phyloP scores from a whole-genome alignment of 1,140 invertebrate species.

The Thalassaphorura encarpata region DNA sequence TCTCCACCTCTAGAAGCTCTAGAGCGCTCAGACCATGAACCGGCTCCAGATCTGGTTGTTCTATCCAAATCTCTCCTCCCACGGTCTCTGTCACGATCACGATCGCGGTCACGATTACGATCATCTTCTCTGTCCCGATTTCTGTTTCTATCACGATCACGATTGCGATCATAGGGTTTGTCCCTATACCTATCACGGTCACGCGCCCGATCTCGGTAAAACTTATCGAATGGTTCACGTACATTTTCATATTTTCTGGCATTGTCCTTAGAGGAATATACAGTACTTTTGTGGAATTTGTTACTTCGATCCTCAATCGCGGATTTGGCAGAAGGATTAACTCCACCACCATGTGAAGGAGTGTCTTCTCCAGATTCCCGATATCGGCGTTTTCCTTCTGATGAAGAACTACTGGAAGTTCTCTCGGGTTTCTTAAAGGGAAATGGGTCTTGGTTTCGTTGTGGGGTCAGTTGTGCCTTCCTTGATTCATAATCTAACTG shows the following conservation, averaged over 20 bases:
- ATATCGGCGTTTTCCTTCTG: slow-evolving; percentile 49
- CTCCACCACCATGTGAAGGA: slow-evolving; percentile 25
- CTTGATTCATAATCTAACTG: slow-evolving; percentile 40
- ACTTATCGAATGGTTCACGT: slow-evolving; percentile 35
- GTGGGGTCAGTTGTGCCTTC: slow-evolving; percentile 40
- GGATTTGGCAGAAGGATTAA: slow-evolving; percentile 32
- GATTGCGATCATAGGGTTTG: slow-evolving; percentile 19
- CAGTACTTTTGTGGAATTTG: slow-evolving; percentile 32
- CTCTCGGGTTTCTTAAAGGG: slow-evolving; percentile 6
- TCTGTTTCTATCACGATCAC: slow-evolving; percentile 26
- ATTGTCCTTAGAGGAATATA: slow-evolving; percentile 22
- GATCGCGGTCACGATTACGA: slow-evolving; percentile 31
- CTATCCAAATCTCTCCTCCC: slow-evolving; percentile 24
- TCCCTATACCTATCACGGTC: slow-evolving; percentile 15
- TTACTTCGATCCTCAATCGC: slow-evolving; percentile 29
- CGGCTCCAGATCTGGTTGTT: slow-evolving; percentile 30
- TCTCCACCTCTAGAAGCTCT: slow-evolving; percentile 44
- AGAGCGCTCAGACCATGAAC: slow-evolving; percentile 34
- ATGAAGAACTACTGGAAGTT: slow-evolving; percentile 50
- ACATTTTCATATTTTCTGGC: slow-evolving; percentile 36
- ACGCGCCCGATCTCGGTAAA: slow-evolving; percentile 31
- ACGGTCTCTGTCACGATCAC: slow-evolving; percentile 33
- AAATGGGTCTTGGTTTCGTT: slow-evolving; percentile 29
- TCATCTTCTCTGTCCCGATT: slow-evolving; percentile 29
- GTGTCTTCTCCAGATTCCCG: slow-evolving; percentile 36